Percentiles rank a stretch among this genome's conserved stretches.
These are phyloP conservation scores for Lasioglossum calceatum DNA, from an alignment of 2,888 invertebrate genomes.

Conservation along the genomic window DNA sequence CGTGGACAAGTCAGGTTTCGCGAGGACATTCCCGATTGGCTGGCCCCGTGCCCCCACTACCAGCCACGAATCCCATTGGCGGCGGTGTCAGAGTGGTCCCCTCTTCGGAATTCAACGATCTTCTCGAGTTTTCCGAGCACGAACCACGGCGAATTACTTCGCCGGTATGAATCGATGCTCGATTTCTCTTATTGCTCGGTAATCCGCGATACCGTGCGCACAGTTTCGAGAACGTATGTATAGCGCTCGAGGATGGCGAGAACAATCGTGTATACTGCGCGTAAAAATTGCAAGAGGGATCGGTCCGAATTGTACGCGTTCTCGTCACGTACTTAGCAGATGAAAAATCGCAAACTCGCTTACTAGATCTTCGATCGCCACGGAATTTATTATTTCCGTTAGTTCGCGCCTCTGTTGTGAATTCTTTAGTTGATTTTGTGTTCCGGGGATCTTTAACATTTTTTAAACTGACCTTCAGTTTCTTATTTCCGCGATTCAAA, in stretches of 20 bases:
- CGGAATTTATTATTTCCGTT: background rate
- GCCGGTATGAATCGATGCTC: conserved; percentile 18
- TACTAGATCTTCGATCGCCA: background rate
- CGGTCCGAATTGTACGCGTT: background rate
- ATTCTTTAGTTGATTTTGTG: too few species aligned
- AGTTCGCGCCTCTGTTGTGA: too few species aligned
- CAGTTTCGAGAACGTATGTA: background rate
- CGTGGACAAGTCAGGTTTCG: background rate
- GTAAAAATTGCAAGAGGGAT: background rate
- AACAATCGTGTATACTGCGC: background rate
- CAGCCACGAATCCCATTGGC: conserved; percentile 43
- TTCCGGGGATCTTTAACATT: too few species aligned
- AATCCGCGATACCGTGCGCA: background rate
- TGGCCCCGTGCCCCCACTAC: background rate
- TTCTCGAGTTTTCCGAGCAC: conserved; percentile 60
- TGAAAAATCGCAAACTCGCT: background rate
- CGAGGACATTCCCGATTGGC: background rate
- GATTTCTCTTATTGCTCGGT: conserved; percentile 34
- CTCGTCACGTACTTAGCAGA: background rate
- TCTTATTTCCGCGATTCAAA: too few species aligned
- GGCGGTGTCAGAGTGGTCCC: conserved; percentile 19
- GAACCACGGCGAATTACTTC: conserved; percentile 45
- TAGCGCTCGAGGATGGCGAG: background rate
- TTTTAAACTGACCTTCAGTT: too few species aligned
- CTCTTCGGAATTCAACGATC: conserved; percentile 62